Evolutionary conservation across 2,797 vertebrate species (phyloP).

Genomic region (Cottoperca gobio): DNA sequence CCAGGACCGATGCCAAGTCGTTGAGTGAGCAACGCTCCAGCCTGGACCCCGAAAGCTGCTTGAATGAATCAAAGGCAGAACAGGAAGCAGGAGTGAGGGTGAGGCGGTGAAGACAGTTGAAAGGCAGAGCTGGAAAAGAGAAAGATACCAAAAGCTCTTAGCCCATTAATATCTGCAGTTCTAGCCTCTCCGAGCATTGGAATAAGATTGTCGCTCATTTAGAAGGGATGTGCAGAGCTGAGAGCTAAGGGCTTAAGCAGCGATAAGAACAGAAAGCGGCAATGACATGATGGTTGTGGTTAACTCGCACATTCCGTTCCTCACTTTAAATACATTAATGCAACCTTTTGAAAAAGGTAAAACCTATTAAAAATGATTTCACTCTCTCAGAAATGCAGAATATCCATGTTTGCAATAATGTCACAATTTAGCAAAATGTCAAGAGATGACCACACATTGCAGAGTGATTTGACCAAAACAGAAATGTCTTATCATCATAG

Average conservation of each 20-base stretch:
- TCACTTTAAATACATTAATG: neutral
- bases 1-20: conserved; percentile 45
- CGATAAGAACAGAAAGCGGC: conserved; percentile 5
- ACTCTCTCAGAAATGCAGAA: neutral
- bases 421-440: neutral
- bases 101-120: conserved; percentile 15
- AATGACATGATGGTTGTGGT: conserved; percentile 15
- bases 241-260: conserved; percentile 34
- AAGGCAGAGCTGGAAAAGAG: conserved; percentile 10
- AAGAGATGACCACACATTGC: neutral
- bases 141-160: conserved; percentile 48
- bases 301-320: neutral
- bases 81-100: conserved; percentile 21
- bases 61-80: conserved; percentile 48
- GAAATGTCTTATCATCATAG: neutral
- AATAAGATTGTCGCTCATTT: conserved; percentile 40
- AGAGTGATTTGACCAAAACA: neutral
- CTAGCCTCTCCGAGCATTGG: conserved; percentile 24
- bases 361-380: neutral
- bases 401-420: conserved; percentile 11
- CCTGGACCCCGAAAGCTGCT: conserved; percentile 26
- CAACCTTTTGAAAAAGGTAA: conserved; percentile 5
- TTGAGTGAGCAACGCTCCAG: conserved; percentile 17
- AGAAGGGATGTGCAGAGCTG: conserved; percentile 1
- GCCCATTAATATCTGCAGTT: conserved; percentile 48